phyloP scores from a whole-genome alignment of 2,888 invertebrate species.

The Cantharis rustica region DNA sequence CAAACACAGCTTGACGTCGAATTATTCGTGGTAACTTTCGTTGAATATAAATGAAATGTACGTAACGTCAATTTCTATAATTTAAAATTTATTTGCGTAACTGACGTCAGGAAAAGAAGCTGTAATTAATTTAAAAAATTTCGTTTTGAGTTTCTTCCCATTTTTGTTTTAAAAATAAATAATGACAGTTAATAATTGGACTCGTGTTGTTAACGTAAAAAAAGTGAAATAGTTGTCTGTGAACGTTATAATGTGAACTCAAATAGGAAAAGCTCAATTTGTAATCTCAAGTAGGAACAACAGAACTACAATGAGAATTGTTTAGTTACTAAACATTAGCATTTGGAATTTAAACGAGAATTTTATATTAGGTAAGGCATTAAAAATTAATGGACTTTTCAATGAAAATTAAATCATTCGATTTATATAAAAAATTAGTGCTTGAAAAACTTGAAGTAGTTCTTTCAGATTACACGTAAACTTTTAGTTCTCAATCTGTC shows the following conservation, averaged over 20 bases:
- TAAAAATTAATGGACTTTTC: background rate
- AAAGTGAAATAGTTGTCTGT: background rate
- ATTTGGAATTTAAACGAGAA: background rate
- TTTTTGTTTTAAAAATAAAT: background rate
- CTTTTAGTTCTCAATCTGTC: constrained; percentile 9
- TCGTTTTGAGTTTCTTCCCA: background rate
- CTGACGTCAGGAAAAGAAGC: background rate
- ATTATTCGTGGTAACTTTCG: constrained; percentile 7
- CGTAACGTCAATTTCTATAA: background rate
- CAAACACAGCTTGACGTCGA: constrained; percentile 13
- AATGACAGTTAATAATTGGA: background rate
- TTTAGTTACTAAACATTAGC: background rate
- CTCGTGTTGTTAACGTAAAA: background rate
- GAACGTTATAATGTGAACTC: background rate
- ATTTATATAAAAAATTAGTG: background rate
- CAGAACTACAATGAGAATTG: background rate
- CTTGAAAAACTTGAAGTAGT: background rate
- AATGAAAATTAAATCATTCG: background rate
- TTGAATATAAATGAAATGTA: constrained; percentile 11
- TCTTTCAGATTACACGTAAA: constrained; percentile 1
- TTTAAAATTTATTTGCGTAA: background rate
- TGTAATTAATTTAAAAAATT: background rate
- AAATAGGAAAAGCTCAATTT: background rate
- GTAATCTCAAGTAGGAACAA: background rate
- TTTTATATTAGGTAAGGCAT: background rate